Base-by-base conservation (phyloP, 2,113 vertebrate species). In the Marcusenius ussheri region DNA sequence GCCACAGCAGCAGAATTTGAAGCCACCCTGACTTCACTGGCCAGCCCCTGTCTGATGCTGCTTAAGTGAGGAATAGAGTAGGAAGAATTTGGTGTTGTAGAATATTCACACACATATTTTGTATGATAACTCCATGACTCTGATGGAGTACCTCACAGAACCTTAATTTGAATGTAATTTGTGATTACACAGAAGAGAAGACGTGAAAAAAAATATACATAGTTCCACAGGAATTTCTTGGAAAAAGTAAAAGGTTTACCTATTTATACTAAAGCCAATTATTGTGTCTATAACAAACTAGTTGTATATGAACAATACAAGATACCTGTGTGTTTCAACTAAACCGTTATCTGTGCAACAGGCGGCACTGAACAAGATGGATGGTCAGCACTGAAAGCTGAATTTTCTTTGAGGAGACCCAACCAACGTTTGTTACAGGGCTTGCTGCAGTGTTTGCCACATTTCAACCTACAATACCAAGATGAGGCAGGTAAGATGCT, bases 391-490 rank as follows among this genome's bases (percentile, higher is more conserved):
- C 19, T 62, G 87, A 88, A 66, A 10, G 87, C 19, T 56, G 27
- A 4, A 24, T 88, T 19, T 45, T 88, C 19, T 46, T 27, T 19
- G 56, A 88, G 53, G 87, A n/a, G 27, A 13, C 24, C 56, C 70
- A 89, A 17, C 47, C 88, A 89, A 51, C 35, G 0, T 77, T 89
- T 66, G 2, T 89, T 39, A 70, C 70, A 46, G 66, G 88, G 47
- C 88, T 89, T 51, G 70, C 88, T 89, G 62, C 88, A 27, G 45
- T 89, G 45, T 89, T 83, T 46, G 8, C 88, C 17, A 49, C 19
- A 1, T 89, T 80, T 89, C 15, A 83, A 83, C n/a, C 24, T 83
- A 3, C 88, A 89, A 31, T 83, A 83, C 35, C 70, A 53, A 83
- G 47, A 89, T 3, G 70, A 89, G 45, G 88, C 21, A 17, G 88